Conservation (phyloP, 2,888 invertebrate genomes). For the Parascotia fuliginaria region DNA sequence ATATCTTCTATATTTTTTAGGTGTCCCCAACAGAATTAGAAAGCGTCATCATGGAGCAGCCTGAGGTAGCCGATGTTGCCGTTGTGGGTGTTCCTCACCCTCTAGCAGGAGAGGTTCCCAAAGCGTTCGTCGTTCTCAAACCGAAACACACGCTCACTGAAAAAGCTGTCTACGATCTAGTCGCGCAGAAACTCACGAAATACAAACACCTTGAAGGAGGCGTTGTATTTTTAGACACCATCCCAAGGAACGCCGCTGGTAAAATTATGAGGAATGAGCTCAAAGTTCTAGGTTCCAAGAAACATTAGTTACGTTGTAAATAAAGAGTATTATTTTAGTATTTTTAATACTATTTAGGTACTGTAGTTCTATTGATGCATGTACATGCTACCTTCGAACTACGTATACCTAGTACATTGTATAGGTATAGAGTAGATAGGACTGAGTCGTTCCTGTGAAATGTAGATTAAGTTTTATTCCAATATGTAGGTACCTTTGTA, state of each 20-base stretch:
- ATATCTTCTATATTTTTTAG: too few relatives aligned
- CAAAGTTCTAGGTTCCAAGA: conserved; percentile 73
- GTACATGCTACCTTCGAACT: too few relatives aligned
- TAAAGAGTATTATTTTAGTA: conserved; percentile 36
- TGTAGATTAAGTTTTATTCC: conserved; percentile 40
- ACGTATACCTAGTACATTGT: conserved; percentile 9
- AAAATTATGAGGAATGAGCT: conserved; percentile 91
- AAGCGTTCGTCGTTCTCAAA: conserved; percentile 89
- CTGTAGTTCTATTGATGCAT: conserved; percentile 33
- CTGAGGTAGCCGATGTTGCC: conserved; percentile 91
- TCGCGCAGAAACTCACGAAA: conserved; percentile 88
- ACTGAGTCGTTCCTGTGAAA: conserved; percentile 35
- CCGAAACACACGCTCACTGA: conserved; percentile 82
- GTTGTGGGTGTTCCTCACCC: conserved; percentile 91
- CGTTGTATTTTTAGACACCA: conserved; percentile 88
- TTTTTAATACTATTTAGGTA: too few relatives aligned
- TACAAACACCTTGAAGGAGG: conserved; percentile 91
- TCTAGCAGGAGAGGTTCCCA: conserved; percentile 90
- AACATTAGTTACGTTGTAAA: conserved; percentile 37
- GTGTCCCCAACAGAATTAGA: conserved; percentile 95
- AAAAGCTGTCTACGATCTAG: conserved; percentile 83
- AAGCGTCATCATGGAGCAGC: conserved; percentile 89
- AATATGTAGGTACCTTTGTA: conserved; percentile 30
- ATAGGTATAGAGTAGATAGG: conserved; percentile 37
- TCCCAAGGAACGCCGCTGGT: conserved; percentile 91